Conservation (phyloP, 2,888 invertebrate species). For the Lochmaea capreae region DNA sequence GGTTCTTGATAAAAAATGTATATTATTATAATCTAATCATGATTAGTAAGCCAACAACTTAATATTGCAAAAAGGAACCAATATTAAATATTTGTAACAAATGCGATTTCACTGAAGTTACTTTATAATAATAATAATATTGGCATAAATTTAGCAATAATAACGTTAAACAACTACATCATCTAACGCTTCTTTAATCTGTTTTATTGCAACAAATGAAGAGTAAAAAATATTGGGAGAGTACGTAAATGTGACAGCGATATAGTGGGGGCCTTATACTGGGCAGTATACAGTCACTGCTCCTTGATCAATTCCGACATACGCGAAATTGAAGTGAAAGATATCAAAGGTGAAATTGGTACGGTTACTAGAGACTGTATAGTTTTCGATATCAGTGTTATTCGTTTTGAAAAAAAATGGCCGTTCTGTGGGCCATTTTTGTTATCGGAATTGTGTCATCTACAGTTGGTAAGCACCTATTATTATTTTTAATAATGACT, state of each 20-base stretch:
- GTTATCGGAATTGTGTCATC: conserved; percentile 13
- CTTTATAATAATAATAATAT: conserved; percentile 1
- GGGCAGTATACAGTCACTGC: conserved; percentile 41
- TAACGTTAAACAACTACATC: conserved; percentile 15
- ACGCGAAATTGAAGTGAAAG: conserved; percentile 62
- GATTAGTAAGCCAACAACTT: too few relatives aligned
- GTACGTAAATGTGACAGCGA: conserved; percentile 31
- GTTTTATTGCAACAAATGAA: conserved; percentile 14
- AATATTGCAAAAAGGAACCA: background rate
- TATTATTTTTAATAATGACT: too few relatives aligned
- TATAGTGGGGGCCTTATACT: conserved; percentile 39
- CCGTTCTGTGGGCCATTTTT: conserved; percentile 23
- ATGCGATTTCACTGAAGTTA: background rate
- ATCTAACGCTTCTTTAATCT: conserved; percentile 19
- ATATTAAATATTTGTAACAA: background rate
- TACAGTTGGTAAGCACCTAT: conserved; percentile 10
- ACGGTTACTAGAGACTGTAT: conserved; percentile 21
- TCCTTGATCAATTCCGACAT: conserved; percentile 49
- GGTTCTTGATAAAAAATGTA: too few relatives aligned
- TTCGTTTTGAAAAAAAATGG: conserved; percentile 21
- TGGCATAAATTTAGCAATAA: background rate
- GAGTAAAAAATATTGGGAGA: conserved; percentile 21
- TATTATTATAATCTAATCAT: too few relatives aligned
- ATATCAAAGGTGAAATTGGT: conserved; percentile 53
- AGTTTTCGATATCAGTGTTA: background rate